Percentiles rank a stretch among this genome's conserved stretches.
These are phyloP conservation scores for Rhynchotus rufescens DNA, from an alignment of 2,797 vertebrate genomes.

Conservation along the genomic window DNA sequence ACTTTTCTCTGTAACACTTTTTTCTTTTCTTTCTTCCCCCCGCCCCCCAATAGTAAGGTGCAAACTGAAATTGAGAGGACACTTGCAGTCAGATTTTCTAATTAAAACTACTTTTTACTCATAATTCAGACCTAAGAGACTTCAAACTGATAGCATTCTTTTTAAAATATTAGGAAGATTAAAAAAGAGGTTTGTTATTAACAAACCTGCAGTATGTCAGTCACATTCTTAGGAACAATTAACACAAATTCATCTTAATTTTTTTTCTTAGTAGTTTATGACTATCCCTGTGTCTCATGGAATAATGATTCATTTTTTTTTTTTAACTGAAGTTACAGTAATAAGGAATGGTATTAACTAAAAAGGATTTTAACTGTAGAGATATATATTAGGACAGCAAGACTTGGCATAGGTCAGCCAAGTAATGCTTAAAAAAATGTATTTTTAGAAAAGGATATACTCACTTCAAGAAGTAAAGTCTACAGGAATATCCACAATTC, in stretches of 20 bases:
- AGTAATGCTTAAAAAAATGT: conserved; percentile 36
- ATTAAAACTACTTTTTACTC: background rate
- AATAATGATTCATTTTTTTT: background rate
- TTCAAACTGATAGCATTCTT: background rate
- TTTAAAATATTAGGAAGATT: background rate
- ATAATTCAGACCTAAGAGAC: background rate
- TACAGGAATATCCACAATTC: conserved; percentile 64
- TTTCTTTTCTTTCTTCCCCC: accelerated
- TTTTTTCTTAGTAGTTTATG: background rate
- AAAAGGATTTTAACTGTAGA: background rate
- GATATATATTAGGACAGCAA: background rate
- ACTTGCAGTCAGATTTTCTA: background rate
- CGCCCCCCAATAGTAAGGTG: background rate
- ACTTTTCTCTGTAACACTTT: background rate
- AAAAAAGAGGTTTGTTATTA: background rate
- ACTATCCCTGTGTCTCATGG: background rate
- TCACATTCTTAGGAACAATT: background rate
- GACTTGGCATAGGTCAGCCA: conserved; percentile 22
- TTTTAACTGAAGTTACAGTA: background rate
- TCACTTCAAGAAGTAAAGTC: conserved; percentile 61
- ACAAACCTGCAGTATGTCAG: background rate
- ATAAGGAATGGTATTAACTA: background rate
- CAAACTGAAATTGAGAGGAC: background rate
- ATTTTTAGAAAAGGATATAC: conserved; percentile 64
- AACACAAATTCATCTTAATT: background rate